Conservation (phyloP, 2,113 vertebrate genomes). For the Coptodon bakossiorum region DNA sequence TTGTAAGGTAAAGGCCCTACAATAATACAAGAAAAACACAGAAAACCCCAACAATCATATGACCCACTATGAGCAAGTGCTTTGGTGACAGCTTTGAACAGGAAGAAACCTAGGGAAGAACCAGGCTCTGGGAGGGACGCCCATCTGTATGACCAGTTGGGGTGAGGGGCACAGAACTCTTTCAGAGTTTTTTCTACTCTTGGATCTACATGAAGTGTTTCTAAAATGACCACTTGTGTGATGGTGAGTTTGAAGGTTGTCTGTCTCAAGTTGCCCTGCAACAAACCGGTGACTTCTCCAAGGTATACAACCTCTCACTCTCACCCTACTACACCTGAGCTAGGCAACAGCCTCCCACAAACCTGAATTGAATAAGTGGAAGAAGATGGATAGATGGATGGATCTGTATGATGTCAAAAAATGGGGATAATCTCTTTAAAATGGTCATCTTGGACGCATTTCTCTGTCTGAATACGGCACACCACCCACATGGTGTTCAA, state of each 20-base stretch:
- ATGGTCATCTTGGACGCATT: fast-evolving
- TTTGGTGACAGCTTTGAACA: background rate
- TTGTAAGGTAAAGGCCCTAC: background rate
- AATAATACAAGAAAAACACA: background rate
- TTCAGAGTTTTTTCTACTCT: background rate
- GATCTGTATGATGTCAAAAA: background rate
- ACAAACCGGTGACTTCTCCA: background rate
- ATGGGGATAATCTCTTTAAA: background rate
- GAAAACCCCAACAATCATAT: background rate
- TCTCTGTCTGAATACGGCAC: background rate
- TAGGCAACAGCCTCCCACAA: background rate
- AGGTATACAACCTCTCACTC: background rate
- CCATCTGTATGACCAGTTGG: background rate
- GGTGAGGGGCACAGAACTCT: background rate
- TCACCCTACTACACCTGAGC: background rate
- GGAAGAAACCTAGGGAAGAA: background rate
- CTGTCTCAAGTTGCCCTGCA: background rate
- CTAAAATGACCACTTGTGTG: background rate
- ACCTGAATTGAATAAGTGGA: background rate
- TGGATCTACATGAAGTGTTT: background rate
- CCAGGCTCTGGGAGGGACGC: background rate
- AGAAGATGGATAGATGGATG: background rate
- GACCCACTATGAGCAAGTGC: background rate
- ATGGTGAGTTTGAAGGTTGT: background rate
- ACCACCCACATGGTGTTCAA: background rate